These are phyloP conservation scores for Cyprinella venusta DNA, from an alignment of 2,797 vertebrate genomes.

Conservation along the genomic window DNA sequence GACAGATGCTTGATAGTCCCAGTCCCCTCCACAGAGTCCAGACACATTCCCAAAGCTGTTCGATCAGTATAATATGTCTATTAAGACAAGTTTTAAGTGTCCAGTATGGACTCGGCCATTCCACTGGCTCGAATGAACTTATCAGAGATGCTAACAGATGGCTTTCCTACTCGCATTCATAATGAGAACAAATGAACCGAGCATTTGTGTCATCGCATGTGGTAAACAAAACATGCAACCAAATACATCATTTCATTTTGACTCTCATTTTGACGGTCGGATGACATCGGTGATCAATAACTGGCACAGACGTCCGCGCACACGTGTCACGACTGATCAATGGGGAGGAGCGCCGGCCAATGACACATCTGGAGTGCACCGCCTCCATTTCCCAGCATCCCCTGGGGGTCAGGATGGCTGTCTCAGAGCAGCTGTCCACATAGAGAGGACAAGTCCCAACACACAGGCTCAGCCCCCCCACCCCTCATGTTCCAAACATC, in stretches of 20 bases:
- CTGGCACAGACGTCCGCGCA: background rate
- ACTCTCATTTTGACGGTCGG: constrained; percentile 16
- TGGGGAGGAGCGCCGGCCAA: constrained; percentile 33
- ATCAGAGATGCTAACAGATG: constrained; percentile 6
- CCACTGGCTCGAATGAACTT: background rate
- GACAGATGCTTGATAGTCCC: constrained; percentile 1
- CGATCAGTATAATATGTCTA: background rate
- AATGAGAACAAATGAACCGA: constrained; percentile 9
- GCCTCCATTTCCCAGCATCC: constrained; percentile 51
- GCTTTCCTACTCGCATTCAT: constrained; percentile 15
- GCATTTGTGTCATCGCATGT: constrained; percentile 13
- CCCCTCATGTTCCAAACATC: constrained; percentile 64
- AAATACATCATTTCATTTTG: constrained; percentile 33
- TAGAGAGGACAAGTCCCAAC: constrained; percentile 64
- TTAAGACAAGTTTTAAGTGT: constrained; percentile 20
- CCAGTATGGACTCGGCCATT: background rate
- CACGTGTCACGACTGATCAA: constrained; percentile 32
- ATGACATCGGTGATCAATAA: constrained; percentile 46
- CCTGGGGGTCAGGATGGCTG: constrained; percentile 49
- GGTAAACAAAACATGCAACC: constrained; percentile 21
- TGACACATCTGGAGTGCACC: constrained; percentile 29
- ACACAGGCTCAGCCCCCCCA: constrained; percentile 54
- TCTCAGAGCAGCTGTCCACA: constrained; percentile 69
- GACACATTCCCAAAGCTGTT: background rate
- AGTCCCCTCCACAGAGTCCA: background rate